A percentile compares a stretch with the other conserved stretches of the same genome.
Evolutionary conservation across 2,797 vertebrate species (phyloP).

Genomic region (Malacoraja senta): DNA sequence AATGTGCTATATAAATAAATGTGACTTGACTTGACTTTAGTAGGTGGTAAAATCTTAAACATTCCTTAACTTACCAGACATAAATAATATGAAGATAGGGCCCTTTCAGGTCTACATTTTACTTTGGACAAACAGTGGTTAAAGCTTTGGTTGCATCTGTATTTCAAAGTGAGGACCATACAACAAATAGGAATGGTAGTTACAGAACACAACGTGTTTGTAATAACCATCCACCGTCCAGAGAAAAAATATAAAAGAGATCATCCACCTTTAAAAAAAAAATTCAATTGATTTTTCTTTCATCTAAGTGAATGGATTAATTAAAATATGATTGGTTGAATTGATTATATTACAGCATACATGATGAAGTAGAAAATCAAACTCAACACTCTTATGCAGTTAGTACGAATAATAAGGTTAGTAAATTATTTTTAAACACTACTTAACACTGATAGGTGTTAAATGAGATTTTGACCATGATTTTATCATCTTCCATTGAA

Average conservation of each 20-base stretch:
- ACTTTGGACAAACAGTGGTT: not conserved
- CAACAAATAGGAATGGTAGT: not conserved
- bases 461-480: not conserved
- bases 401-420: not conserved
- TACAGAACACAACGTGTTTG: not conserved
- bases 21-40: too few relatives aligned
- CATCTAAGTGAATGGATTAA: not conserved
- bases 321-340: not conserved
- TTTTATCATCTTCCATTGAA: not conserved
- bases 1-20: too few relatives aligned
- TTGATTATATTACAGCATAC: not conserved
- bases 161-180: not conserved
- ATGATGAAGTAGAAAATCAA: not conserved
- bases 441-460: not conserved
- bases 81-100: not conserved
- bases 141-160: not conserved
- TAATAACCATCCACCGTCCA: not conserved
- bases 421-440: not conserved
- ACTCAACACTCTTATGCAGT: too few relatives aligned
- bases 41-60: not conserved
- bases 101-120: not conserved
- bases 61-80: not conserved
- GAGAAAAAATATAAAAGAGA: not conserved
- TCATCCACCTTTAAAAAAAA: not conserved
- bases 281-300: not conserved